Evolutionary conservation across 2,888 invertebrate genomes (phyloP), one percentile per base, ranked within the genome.

Genomic region (Drosophila ezoana): DNA sequence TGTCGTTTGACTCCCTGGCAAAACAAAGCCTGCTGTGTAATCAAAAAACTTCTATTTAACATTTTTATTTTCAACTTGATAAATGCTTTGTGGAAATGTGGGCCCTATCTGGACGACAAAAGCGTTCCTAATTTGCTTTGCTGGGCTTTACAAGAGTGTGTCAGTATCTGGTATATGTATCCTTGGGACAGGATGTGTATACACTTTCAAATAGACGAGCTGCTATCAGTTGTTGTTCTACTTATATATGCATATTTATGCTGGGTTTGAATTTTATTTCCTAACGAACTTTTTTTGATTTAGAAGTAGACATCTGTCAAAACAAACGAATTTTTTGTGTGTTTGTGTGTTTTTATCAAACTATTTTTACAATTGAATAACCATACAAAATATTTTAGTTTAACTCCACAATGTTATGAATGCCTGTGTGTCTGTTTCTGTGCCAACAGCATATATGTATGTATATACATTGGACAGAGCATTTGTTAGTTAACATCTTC

Each of bases 41-140:
- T 77, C 78, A 78, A 66, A 83, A 28, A 86, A 83, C 79, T 83
- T 83, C 67, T 72, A 84, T 87, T 81, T 77, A 72, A 77, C 72
- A 83, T 83, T 79, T 28, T 84, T 84, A 69, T 72, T 77, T 79
- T 51, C 66, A 83, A 81, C 72, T 79, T 83, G 81, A 81, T 87
- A 84, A 83, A 87, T 81, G 87, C 72, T 72, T 64, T 81, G 68
- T 72, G 74, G 62, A 67, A 83, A 78, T 86, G 79, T 71, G 83
- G 73, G 63, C 47, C 53, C 44, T 76, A 65, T 81, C 54, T 32
- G 35, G 40, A 45, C 62, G 53, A 61, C 57, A 64, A 51, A 58
- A 47, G 57, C 54, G 41, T 41, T 59, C 53, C 67, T 45, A 74
- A 71, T 74, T 67, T 64, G 45, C 56, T 66, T 51, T 63, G 63